Evolutionary conservation across 2,797 vertebrate genomes (phyloP).

Genomic region (Pachyuromys duprasi): DNA sequence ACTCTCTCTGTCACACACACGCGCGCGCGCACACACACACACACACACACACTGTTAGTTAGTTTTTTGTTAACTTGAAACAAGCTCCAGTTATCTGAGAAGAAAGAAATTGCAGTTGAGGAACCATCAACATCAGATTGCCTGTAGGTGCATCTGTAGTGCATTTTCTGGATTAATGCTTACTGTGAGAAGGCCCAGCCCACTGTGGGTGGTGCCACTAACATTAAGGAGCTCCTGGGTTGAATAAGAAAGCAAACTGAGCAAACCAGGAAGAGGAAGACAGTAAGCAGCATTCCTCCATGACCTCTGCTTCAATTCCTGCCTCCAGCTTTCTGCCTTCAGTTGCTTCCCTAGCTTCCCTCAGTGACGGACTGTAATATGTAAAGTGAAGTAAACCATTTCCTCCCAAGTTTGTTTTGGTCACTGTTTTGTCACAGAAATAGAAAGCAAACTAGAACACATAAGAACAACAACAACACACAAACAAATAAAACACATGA

Average conservation of each 20-base stretch:
- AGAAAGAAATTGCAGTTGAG: neutral
- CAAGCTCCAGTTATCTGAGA: neutral
- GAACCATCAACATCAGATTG: neutral
- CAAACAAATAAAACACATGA: neutral
- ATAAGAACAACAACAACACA: neutral
- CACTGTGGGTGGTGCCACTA: neutral
- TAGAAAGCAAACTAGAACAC: neutral
- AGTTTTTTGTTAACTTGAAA: neutral
- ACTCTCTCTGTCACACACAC: neutral
- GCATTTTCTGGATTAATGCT: neutral
- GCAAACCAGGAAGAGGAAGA: neutral
- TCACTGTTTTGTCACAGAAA: neutral
- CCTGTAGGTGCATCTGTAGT: neutral
- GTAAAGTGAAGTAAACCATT: neutral
- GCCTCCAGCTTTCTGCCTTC: neutral
- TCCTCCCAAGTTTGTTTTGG: neutral
- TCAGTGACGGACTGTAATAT: neutral
- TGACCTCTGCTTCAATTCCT: neutral
- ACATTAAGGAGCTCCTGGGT: neutral
- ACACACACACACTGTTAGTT: neutral
- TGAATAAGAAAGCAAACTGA: neutral
- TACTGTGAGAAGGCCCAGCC: neutral
- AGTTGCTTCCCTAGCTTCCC: neutral
- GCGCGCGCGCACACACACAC: neutral
- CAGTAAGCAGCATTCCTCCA: neutral